Evolutionary conservation across 2,797 vertebrate genomes (phyloP).

Genomic region (Netta rufina): DNA sequence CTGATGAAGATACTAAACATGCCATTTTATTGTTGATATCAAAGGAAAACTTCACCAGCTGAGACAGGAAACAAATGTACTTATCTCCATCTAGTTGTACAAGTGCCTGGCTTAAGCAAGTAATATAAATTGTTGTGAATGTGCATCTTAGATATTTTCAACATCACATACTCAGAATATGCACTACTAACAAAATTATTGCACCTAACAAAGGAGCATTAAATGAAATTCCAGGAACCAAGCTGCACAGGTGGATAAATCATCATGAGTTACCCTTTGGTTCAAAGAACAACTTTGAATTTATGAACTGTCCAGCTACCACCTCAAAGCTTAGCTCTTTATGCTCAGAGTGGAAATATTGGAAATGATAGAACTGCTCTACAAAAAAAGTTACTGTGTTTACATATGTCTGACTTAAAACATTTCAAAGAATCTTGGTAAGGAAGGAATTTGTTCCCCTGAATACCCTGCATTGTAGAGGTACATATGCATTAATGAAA

Average conservation of each 20-base stretch:
- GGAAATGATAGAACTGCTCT: neutral
- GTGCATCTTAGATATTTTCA: neutral
- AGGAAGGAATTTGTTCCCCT: neutral
- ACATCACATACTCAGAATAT: neutral
- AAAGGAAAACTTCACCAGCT: neutral
- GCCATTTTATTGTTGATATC: neutral
- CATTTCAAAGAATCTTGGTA: neutral
- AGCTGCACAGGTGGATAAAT: neutral
- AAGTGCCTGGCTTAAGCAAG: neutral
- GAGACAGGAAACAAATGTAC: rapidly evolving
- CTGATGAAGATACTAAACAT: too few relatives aligned
- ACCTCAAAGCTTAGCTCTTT: neutral
- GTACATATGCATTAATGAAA: neutral
- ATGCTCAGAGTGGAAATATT: neutral
- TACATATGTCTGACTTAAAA: neutral
- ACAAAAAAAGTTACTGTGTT: neutral
- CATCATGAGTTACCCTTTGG: neutral
- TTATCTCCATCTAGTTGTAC: neutral
- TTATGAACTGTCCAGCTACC: slow-evolving; percentile 15
- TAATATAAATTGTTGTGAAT: neutral
- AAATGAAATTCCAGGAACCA: neutral
- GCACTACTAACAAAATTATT: neutral
- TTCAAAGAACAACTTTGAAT: neutral
- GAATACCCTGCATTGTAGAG: neutral
- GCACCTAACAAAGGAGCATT: neutral